Conservation (phyloP, 92 coral and sea anemone genomes). For the Parazoanthus atlanticus region DNA sequence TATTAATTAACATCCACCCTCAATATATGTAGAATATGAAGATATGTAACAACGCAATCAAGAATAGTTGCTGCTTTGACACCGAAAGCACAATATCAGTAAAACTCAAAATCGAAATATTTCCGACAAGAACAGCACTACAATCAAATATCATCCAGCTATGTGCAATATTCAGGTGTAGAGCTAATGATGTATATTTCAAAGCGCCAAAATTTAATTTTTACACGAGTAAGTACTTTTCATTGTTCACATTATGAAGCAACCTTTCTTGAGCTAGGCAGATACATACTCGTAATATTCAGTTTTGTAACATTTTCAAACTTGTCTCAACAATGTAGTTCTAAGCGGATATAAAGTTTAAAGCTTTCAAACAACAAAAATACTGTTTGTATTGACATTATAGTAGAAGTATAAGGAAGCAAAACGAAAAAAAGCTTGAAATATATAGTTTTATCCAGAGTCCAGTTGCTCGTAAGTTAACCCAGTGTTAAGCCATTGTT, state of each 20-base stretch:
- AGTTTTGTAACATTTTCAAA: slow-evolving; percentile 17
- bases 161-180: slow-evolving; percentile 8
- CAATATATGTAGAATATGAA: neutral
- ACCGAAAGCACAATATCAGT: slow-evolving; percentile 2
- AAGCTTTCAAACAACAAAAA: slow-evolving; percentile 14
- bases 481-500: slow-evolving; percentile 9
- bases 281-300: neutral
- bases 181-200: neutral
- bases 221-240: neutral
- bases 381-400: too few relatives aligned
- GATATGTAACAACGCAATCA: neutral
- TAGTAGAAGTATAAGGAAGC: too few relatives aligned
- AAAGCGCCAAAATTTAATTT: slow-evolving; percentile 8
- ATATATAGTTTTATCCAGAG: neutral
- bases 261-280: slow-evolving; percentile 16
- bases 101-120: neutral
- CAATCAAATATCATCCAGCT: neutral
- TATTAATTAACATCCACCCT: slow-evolving; percentile 8
- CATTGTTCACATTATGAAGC: slow-evolving; percentile 7
- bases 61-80: neutral
- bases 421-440: slow-evolving; percentile 9
- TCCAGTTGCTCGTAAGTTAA: slow-evolving; percentile 7
- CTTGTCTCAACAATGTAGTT: slow-evolving; percentile 8
- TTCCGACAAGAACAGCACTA: neutral
- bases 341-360: neutral